Conservation (phyloP, 1,140 invertebrate genomes). For the Drosophila athabasca region DNA sequence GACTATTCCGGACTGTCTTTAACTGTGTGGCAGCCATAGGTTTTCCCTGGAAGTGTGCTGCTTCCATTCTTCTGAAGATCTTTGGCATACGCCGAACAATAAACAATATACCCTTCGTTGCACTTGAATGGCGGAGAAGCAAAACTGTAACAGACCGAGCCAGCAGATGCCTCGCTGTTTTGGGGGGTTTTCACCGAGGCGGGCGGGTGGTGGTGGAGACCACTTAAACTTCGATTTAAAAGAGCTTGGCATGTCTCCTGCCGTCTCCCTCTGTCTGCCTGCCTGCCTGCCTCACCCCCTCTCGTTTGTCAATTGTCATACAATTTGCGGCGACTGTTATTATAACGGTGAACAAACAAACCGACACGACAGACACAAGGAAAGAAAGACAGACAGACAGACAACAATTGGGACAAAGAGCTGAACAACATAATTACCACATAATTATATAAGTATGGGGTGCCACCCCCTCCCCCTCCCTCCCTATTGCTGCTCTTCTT, state of each 20-base stretch:
- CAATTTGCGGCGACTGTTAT: conserved; percentile 34
- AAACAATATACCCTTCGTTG: too few species aligned
- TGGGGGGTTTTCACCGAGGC: not conserved
- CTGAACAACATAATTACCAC: conserved; percentile 69
- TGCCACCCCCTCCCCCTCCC: not conserved
- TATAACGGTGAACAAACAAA: conserved; percentile 18
- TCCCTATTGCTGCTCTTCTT: not conserved
- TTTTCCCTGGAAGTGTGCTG: too few species aligned
- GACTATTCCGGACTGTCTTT: too few species aligned
- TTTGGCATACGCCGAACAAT: too few species aligned
- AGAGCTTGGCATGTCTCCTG: conserved; percentile 41
- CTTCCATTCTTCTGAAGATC: too few species aligned
- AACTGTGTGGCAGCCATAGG: too few species aligned
- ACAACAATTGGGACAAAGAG: conserved; percentile 61
- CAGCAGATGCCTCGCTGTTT: conserved; percentile 1
- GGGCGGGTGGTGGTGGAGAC: not conserved
- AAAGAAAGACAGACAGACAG: not conserved
- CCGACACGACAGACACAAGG: not conserved
- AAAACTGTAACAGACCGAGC: not conserved
- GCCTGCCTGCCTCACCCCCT: too few species aligned
- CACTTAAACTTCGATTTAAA: conserved; percentile 76
- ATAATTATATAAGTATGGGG: conserved; percentile 64
- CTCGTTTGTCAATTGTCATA: conserved; percentile 46
- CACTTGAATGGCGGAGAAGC: too few species aligned
- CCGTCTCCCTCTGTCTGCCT: not conserved